Conservation (phyloP, 2,888 invertebrate species). For the Steinernema hermaphroditum region DNA sequence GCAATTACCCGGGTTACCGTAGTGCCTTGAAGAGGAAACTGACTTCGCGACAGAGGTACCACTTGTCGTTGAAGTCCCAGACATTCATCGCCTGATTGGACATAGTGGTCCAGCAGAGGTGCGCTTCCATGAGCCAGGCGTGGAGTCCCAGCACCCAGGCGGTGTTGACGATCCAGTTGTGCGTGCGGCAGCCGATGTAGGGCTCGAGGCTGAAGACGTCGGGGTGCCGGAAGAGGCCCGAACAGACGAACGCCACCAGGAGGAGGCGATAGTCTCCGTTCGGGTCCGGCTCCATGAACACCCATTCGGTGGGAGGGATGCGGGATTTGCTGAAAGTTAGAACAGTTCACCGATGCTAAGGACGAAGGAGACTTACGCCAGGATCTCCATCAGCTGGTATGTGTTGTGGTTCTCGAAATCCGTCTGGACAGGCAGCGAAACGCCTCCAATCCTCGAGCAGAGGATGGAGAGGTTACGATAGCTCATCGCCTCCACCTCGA, state of each 20-base stretch:
- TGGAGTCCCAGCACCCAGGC: neutral
- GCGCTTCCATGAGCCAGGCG: neutral
- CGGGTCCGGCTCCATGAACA: neutral
- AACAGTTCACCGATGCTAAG: neutral
- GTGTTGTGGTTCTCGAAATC: neutral
- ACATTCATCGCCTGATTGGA: neutral
- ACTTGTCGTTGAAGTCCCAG: neutral
- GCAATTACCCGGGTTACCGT: neutral
- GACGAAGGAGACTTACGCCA: neutral
- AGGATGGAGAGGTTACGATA: neutral
- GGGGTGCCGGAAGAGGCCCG: neutral
- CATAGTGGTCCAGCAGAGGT: slow-evolving; percentile 15
- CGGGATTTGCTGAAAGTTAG: neutral
- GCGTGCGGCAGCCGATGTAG: neutral
- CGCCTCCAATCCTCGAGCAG: neutral
- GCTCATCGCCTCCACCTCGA: neutral
- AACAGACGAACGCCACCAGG: neutral
- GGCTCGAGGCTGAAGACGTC: neutral
- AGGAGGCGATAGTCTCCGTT: neutral
- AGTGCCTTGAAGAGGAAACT: neutral
- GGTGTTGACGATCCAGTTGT: neutral
- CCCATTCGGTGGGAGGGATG: neutral
- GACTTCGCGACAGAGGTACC: neutral
- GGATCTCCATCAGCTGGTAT: neutral
- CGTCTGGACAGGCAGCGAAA: neutral